Base-by-base conservation (phyloP, 2,113 vertebrate species). In the Labeo catla region DNA sequence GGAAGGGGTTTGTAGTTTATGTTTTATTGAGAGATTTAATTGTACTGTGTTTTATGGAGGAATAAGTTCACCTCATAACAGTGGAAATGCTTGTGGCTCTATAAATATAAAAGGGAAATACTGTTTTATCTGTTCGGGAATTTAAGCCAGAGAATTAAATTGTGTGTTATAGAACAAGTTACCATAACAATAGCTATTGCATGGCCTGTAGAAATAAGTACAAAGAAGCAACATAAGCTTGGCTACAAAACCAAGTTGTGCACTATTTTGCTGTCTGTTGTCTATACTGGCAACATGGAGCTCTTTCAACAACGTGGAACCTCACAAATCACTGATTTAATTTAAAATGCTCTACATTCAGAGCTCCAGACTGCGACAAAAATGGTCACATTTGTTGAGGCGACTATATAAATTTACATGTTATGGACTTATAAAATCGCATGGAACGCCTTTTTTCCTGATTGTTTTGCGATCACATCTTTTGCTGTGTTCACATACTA, bases 41-140 rank as follows among this genome's bases (percentile, higher is more conserved):
- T 49, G 43, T 49, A 7, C 12, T 81, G 57, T 12, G 68, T 66
- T 68, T 87, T 87, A 84, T 78, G 81, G 76, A 50, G 70, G 76
- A 81, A 36, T 80, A 65, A 34, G 54, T n/a, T 61, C 74, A 84
- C 83, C 34, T 57, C 84, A 81, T 81, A 84, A 80, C 78, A 59
- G 57, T 80, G 12, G 45, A 83, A 83, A 43, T 28, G 74, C 68
- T 28, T 49, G 57, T 52, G 59, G 76, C 81, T 83, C 49, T 66
- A 66, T 39, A 21, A 77, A 76, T 45, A 36, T 86, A 73, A 73
- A 73, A 74, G 4, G 70, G 6, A 11, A 34, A 49, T 74, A 4
- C 12, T 49, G 70, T 28, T 28, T 28, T 28, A 28, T 28, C 36
- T 54, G 19, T 74, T 57, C 21, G 73, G 61, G 57, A 52, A 83